A percentile compares a stretch with the other conserved stretches of the same genome.
These are phyloP conservation scores for Coelinius sp. DNA, from an alignment of 2,888 invertebrate genomes.

Conservation along the genomic window DNA sequence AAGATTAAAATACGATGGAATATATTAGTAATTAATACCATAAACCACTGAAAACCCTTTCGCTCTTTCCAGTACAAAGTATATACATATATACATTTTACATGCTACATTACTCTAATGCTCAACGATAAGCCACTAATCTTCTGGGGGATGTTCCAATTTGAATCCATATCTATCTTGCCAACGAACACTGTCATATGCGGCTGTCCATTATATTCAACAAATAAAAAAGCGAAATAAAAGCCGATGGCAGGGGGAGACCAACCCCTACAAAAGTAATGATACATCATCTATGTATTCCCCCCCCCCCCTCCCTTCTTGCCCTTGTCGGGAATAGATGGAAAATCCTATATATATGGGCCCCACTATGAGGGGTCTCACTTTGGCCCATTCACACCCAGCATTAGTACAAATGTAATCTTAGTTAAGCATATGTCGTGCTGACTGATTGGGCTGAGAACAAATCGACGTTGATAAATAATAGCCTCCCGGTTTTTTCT, in stretches of 20 bases:
- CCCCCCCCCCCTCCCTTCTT: slow-evolving; percentile 31
- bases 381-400: slow-evolving; percentile 37
- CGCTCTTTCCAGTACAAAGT: not conserved
- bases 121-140: slow-evolving; percentile 66
- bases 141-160: slow-evolving; percentile 60
- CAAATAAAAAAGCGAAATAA: slow-evolving; percentile 46
- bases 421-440: slow-evolving; percentile 69
- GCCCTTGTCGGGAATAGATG: slow-evolving; percentile 23
- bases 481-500: slow-evolving; percentile 48
- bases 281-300: slow-evolving; percentile 43
- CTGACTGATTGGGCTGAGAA: slow-evolving; percentile 66
- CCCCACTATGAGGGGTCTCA: slow-evolving; percentile 37
- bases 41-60: not conserved
- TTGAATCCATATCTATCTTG: slow-evolving; percentile 49
- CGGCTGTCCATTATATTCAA: slow-evolving; percentile 61
- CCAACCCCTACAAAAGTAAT: slow-evolving; percentile 31
- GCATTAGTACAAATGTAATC: slow-evolving; percentile 69
- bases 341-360: slow-evolving; percentile 46
- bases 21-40: slow-evolving; percentile 23
- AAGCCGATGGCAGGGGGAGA: slow-evolving; percentile 31
- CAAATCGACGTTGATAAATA: slow-evolving; percentile 61
- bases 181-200: slow-evolving; percentile 63
- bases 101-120: slow-evolving; percentile 61
- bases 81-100: slow-evolving; percentile 44
- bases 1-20: not conserved